phyloP scores from a whole-genome alignment of 2,797 vertebrate species.

The Apogon talboti region DNA sequence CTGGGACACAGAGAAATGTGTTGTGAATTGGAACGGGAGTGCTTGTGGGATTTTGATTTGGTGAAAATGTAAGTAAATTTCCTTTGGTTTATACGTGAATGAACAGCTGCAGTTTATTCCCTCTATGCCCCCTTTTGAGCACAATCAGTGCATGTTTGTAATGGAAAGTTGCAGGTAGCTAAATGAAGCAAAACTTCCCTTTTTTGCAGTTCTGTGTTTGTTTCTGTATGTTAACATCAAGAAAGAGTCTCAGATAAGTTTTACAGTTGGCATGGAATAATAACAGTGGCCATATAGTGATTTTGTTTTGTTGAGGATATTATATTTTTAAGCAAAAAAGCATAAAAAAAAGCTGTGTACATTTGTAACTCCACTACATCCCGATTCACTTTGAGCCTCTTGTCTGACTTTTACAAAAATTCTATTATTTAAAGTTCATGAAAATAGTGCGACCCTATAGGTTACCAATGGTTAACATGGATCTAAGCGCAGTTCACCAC shows the following conservation, averaged over 20 bases:
- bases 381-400: background rate
- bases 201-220: conserved; percentile 1
- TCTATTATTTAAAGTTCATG: conserved; percentile 9
- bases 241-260: background rate
- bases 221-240: background rate
- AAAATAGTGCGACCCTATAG: conserved; percentile 21
- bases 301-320: conserved; percentile 3
- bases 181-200: conserved; percentile 15
- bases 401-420: conserved; percentile 5
- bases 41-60: conserved; percentile 56
- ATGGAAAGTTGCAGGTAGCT: conserved; percentile 36
- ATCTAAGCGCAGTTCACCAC: conserved; percentile 52
- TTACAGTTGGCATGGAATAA: background rate
- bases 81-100: conserved; percentile 63
- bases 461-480: conserved; percentile 55
- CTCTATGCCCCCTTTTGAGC: conserved; percentile 20
- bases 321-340: background rate
- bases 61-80: conserved; percentile 82
- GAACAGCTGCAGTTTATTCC: conserved; percentile 40
- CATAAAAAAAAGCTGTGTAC: no score
- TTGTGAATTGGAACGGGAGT: conserved; percentile 48
- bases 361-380: background rate
- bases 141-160: conserved; percentile 24
- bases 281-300: background rate
- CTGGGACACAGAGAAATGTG: conserved; percentile 40